Evolutionary conservation across 2,113 vertebrate species (phyloP), one percentile per base, ranked within the genome.

Genomic region (Pollimyrus isidori): DNA sequence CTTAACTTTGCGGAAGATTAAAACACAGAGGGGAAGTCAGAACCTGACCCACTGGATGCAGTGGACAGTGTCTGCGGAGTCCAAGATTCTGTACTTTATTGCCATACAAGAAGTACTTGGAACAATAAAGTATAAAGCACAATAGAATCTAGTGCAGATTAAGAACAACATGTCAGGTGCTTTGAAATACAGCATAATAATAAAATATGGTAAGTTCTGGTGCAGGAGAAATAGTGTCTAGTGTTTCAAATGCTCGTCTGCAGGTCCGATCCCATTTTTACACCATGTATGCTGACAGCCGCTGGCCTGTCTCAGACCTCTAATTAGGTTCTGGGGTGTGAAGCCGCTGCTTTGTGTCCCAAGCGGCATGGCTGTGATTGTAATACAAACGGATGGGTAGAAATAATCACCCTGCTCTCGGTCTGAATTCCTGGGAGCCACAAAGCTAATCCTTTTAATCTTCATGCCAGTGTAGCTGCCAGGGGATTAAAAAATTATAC

Each of bases 401-500:
- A 53, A 45, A 87, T 76, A 19, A 46, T 9, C 52, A 19, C 30
- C 9, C 46, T 39, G 85, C 46, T 11, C 56, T 39, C 46, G 13
- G 30, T 69, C 65, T 87, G 58, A 65, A 62, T 76, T 86, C 87
- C 86, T 89, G 58, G 62, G 85, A 50, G 89, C 58, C 62, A 87
- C 85, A 53, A 48, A 90, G 26, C 80, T 90, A 87, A 90, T 90
- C 89, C 89, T 90, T 87, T 87, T 90, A 80, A 90, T 90, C 85
- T 87, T 87, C 35, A 48, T 80, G 45, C 62, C 52, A 11, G 86
- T 87, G 42, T 56, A 87, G 84, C 89, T 85, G 69, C 89, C 48
- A 56, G 86, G 45, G 86, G 65, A 76, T 90, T 90, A 82, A 90
- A 89, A 90, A 80, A 90, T 89, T 89, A 89, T 89, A 86, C 89